phyloP scores from a whole-genome alignment of 2,113 vertebrate species.

The Apaloderma vittatum region DNA sequence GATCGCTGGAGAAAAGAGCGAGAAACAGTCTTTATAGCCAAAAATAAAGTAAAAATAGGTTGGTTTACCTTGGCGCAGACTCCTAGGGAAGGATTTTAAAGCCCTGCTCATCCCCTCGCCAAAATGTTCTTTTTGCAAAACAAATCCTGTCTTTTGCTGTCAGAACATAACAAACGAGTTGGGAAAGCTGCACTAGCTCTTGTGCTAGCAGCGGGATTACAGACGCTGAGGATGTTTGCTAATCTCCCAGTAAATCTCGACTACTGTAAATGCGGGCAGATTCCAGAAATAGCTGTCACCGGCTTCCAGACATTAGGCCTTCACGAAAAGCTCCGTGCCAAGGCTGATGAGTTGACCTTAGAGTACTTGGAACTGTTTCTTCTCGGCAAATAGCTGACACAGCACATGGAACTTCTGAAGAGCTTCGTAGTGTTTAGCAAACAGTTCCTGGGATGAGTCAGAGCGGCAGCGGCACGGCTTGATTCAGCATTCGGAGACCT shows the following conservation, averaged over 20 bases:
- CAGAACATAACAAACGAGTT: not conserved
- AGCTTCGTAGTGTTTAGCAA: not conserved
- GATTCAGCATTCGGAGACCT: not conserved
- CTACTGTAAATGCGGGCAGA: not conserved
- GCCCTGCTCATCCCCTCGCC: not conserved
- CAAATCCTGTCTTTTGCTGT: not conserved
- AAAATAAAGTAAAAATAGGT: not conserved
- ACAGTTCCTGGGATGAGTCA: not conserved
- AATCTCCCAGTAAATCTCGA: not conserved
- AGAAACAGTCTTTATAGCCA: not conserved
- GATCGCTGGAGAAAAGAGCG: not conserved
- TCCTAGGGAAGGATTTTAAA: not conserved
- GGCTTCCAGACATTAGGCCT: not conserved
- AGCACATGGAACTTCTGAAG: not conserved
- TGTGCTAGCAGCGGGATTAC: not conserved
- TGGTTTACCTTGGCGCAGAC: not conserved
- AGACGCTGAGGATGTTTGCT: not conserved
- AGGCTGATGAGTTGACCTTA: constrained; percentile 2
- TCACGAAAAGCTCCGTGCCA: not conserved
- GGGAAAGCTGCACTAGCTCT: not conserved
- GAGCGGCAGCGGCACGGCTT: not conserved
- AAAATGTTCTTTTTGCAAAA: not conserved
- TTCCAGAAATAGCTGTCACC: not conserved
- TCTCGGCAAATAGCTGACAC: not conserved
- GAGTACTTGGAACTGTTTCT: not conserved